phyloP scores from a whole-genome alignment of 2,797 vertebrate species.

The Alauda arvensis region DNA sequence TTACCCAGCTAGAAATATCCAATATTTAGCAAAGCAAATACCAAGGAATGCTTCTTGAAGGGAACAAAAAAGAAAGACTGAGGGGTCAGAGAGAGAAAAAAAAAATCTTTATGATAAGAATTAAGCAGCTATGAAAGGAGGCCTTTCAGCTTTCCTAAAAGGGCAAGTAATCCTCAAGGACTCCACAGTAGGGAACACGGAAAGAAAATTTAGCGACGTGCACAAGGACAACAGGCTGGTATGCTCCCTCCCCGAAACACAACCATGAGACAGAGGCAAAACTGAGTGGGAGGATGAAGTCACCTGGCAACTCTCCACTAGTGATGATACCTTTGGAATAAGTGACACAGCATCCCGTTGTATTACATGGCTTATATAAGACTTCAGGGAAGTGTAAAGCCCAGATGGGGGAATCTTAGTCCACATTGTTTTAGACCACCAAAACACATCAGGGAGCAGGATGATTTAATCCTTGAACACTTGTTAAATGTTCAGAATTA shows the following conservation, averaged over 20 bases:
- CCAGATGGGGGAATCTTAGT: slow-evolving; percentile 42
- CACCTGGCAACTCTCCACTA: slow-evolving; percentile 59
- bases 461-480: slow-evolving; percentile 37
- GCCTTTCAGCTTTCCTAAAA: slow-evolving; percentile 21
- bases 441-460: slow-evolving; percentile 38
- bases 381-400: slow-evolving; percentile 52
- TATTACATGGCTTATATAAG: slow-evolving; percentile 57
- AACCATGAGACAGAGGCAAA: slow-evolving; percentile 57
- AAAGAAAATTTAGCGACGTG: slow-evolving; percentile 1
- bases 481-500: background rate
- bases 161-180: slow-evolving; percentile 9
- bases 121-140: slow-evolving; percentile 1
- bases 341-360: slow-evolving; percentile 60
- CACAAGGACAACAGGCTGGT: slow-evolving; percentile 44
- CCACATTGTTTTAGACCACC: slow-evolving; percentile 45
- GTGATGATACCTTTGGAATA: slow-evolving; percentile 65
- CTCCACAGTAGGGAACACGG: background rate
- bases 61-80: background rate
- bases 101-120: background rate
- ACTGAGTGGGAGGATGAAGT: slow-evolving; percentile 62
- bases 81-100: background rate
- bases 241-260: slow-evolving; percentile 27
- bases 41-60: background rate
- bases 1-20: slow-evolving; percentile 48
- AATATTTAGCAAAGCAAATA: slow-evolving; percentile 44